Evolutionary conservation across 2,113 vertebrate genomes (phyloP).

Genomic region (Serilophus lunatus): DNA sequence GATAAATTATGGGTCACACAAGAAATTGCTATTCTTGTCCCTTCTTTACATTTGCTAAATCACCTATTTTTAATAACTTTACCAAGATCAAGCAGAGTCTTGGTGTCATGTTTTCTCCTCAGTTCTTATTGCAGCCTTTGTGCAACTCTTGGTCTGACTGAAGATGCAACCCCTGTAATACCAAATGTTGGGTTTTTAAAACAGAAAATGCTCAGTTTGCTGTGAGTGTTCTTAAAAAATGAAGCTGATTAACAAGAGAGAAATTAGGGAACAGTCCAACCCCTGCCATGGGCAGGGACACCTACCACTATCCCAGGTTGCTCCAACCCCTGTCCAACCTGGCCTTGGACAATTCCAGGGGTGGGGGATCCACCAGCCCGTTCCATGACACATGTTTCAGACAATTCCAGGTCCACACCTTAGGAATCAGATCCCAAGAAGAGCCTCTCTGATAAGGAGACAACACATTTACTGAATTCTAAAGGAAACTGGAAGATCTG

Average conservation of each 20-base stretch:
- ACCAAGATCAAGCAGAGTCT: not conserved
- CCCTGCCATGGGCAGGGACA: not conserved
- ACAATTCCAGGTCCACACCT: not conserved
- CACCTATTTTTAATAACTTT: not conserved
- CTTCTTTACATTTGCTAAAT: not conserved
- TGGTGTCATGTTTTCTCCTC: not conserved
- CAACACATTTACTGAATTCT: not conserved
- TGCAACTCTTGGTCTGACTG: not conserved
- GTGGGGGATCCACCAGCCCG: not conserved
- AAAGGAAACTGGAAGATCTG: not conserved
- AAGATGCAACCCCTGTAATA: not conserved
- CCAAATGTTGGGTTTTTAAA: not conserved
- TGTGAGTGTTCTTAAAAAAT: not conserved
- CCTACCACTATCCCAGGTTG: not conserved
- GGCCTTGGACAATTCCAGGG: not conserved
- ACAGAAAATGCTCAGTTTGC: not conserved
- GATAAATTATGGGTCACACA: not conserved
- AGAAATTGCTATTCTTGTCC: not conserved
- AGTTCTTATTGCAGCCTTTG: not conserved
- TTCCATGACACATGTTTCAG: not conserved
- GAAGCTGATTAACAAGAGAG: not conserved
- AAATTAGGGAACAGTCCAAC: not conserved
- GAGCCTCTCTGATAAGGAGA: not conserved
- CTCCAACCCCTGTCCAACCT: not conserved
- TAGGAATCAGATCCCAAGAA: not conserved